These are phyloP conservation scores for Dendrolimus punctatus DNA, from an alignment of 1,140 invertebrate species.

Conservation along the genomic window DNA sequence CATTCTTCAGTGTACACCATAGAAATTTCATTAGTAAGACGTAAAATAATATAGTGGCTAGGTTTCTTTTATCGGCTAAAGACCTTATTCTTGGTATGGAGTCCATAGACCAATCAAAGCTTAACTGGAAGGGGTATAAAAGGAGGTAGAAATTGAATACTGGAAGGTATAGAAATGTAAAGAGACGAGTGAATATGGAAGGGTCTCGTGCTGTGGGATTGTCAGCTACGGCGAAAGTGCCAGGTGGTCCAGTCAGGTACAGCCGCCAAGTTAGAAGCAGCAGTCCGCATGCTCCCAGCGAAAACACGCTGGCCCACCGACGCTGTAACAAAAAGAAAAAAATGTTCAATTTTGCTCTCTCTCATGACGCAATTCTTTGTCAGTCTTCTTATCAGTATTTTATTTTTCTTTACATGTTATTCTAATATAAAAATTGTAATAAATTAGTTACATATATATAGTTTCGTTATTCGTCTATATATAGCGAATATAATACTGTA, in stretches of 20 bases:
- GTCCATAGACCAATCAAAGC: constrained; percentile 98
- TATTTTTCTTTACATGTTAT: no score
- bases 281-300: constrained; percentile 73
- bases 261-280: constrained; percentile 76
- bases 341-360: neutral
- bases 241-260: constrained; percentile 76
- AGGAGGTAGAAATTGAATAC: constrained; percentile 89
- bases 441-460: no score
- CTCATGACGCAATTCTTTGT: neutral
- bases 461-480: no score
- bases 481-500: no score
- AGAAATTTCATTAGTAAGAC: constrained; percentile 67
- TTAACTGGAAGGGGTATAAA: constrained; percentile 85
- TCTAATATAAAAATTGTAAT: no score
- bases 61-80: constrained; percentile 82
- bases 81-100: constrained; percentile 86
- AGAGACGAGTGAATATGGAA: constrained; percentile 78
- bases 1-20: constrained; percentile 48
- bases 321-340: constrained; percentile 73
- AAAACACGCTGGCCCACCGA: constrained; percentile 76
- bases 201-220: constrained; percentile 89
- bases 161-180: constrained; percentile 92
- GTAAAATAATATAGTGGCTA: constrained; percentile 83
- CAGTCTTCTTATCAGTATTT: no score
- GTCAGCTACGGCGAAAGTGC: constrained; percentile 90